Evolutionary conservation across 1,140 invertebrate species (phyloP), one percentile per base, ranked within the genome.

Genomic region (Rhynchophorus ferrugineus): DNA sequence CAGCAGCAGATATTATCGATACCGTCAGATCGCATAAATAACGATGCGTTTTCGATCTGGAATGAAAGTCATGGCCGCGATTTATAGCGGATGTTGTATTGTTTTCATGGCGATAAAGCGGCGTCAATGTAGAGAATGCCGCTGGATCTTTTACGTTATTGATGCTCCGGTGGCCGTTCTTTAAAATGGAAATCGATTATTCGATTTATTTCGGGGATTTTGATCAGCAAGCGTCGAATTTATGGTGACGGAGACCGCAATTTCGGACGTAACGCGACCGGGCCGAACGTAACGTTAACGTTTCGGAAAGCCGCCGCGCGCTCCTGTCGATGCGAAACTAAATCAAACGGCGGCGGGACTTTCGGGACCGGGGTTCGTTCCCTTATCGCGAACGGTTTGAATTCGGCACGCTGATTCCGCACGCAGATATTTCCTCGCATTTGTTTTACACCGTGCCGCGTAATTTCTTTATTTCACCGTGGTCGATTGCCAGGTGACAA

Each of bases 51-150:
- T 49, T 49, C 36, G 16, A 47, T 35, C 36, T 47, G 13, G 20
- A 47, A 47, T 47, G 34, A 42, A 49, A 49, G 36, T 49, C 47
- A 29, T 41, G 41, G 14, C 13, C 11, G 38, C 29, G 47, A 49
- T 49, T 49, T 49, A 49, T 49, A 49, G 47, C 47, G 47, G 47
- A 49, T 42, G 38, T 41, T 41, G 47, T 41, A 49, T 49, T 49
- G 47, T 49, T 49, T 49, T 49, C 47, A 41, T 41, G 38, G 20
- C 17, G 47, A 49, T 49, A 49, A 49, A 38, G 36, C 38, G 38
- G 47, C 44, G 44, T 46, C 44, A 46, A 46, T 46, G 13, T 46
- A 46, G n/a, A n/a, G 44, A 36, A 46, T 46, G 34, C 44, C 22
- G 33, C 44, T 46, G 44, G 44, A 46, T 46, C 44, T 46, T 46